Evolutionary conservation across 2,797 vertebrate species (phyloP).

Genomic region (Melanotaenia pygmaea): DNA sequence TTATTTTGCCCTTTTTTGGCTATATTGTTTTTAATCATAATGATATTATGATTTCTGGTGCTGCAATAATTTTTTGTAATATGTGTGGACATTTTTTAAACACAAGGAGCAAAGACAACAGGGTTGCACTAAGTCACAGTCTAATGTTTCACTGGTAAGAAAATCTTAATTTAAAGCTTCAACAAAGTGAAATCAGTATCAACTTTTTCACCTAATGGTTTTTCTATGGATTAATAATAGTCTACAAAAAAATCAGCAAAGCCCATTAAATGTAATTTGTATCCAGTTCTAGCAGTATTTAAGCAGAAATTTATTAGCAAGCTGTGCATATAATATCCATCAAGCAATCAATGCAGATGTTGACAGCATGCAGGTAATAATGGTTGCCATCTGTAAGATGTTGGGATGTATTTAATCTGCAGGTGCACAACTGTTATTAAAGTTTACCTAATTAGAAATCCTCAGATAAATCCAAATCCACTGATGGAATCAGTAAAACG

Average conservation of each 20-base stretch:
- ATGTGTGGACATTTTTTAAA: conserved; percentile 46
- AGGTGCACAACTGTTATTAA: conserved; percentile 16
- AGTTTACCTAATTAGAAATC: conserved; percentile 4
- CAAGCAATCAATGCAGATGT: conserved; percentile 2
- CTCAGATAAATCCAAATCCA: conserved; percentile 1
- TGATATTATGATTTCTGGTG: conserved; percentile 80
- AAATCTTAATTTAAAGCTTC: neutral
- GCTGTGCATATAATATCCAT: conserved; percentile 1
- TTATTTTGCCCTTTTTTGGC: conserved; percentile 54
- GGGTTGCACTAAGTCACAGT: conserved; percentile 61
- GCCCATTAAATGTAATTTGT: neutral
- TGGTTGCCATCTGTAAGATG: conserved; percentile 6
- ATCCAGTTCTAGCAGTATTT: conserved; percentile 17
- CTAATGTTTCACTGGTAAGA: conserved; percentile 50
- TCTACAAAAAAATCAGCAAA: neutral
- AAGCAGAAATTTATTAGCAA: conserved; percentile 18
- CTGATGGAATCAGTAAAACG: conserved; percentile 26
- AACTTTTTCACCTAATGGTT: conserved; percentile 37
- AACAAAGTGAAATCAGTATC: neutral
- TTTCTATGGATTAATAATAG: conserved; percentile 3
- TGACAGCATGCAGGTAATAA: conserved; percentile 1
- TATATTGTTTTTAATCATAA: conserved; percentile 64
- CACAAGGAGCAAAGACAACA: conserved; percentile 34
- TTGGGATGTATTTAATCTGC: conserved; percentile 13
- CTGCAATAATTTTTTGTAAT: conserved; percentile 85